Base-by-base conservation (phyloP, 2,888 invertebrate species). In the Deilephila elpenor region DNA sequence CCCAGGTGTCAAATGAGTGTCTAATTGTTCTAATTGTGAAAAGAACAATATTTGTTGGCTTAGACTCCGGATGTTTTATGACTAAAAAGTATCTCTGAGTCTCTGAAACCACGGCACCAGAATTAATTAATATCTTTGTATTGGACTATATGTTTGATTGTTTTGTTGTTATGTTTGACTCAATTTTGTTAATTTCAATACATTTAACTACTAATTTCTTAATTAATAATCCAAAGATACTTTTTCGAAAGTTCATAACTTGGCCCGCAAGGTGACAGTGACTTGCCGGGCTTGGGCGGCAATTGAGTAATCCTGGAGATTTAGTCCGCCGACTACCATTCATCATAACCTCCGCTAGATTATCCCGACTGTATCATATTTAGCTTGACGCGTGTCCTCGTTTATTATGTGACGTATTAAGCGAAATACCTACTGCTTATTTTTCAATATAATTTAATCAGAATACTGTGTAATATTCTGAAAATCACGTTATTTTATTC, bases 221-320 rank as follows among this genome's bases (percentile, higher is more conserved):
- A 17, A 53, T 14, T 5, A 53, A 19, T 17, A 32, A 56, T 14
- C 7, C n/a, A 32, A 70, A 25, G 7, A 25, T 19, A 29, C 14
- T 1, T 11, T 5, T 56, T 3, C 29, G 17, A 20, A 70, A 73
- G 79, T 72, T 76, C n/a, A 14, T 78, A 3, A 29, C 73, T 83
- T 79, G 71, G 5, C 73, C 83, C 78, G 74, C 59, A 25, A 70
- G 75, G 74, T 74, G 76, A 79, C 79, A 79, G 82, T 86, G 87
- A 85, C 82, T 86, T 80, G 79, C 81, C 79, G 79, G 82, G 79
- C 84, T 84, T 82, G 75, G 79, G 77, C 82, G 82, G 80, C 84
- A 83, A 87, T 84, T 84, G 85, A 82, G 83, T 88, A 88, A 87
- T 88, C 88, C 87, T 70, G 64, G 53, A 70, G 80, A 76, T 79